Evolutionary conservation across 2,888 invertebrate species (phyloP).

Genomic region (Zaprionus bogoriensis): DNA sequence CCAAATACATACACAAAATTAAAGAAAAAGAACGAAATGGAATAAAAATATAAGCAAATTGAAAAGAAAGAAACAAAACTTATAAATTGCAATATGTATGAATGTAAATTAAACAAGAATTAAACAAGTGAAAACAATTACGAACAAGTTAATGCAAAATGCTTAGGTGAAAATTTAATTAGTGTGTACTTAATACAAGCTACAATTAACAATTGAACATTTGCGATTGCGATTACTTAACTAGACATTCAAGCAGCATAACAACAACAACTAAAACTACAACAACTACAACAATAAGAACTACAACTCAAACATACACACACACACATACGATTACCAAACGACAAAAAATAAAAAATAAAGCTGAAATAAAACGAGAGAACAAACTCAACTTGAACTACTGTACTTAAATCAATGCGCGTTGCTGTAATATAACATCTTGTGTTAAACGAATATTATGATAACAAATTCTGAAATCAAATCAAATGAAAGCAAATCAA

Average conservation of each 20-base stretch:
- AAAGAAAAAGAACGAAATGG: constrained; percentile 11
- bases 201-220: constrained; percentile 57
- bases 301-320: constrained; percentile 29
- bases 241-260: constrained; percentile 61
- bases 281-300: constrained; percentile 9
- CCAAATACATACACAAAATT: constrained; percentile 70
- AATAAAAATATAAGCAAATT: constrained; percentile 29
- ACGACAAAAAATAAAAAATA: constrained; percentile 20
- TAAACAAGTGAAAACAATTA: constrained; percentile 19
- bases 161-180: constrained; percentile 78
- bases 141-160: constrained; percentile 69
- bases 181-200: constrained; percentile 69
- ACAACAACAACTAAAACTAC: constrained; percentile 17
- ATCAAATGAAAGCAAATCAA: constrained; percentile 16
- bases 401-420: constrained; percentile 68
- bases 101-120: constrained; percentile 60
- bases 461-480: constrained; percentile 22
- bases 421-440: constrained; percentile 71
- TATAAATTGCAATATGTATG: constrained; percentile 67
- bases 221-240: constrained; percentile 61
- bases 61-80: constrained; percentile 27
- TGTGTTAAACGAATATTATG: constrained; percentile 46
- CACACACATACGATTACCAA: constrained; percentile 15
- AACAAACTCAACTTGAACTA: constrained; percentile 51
- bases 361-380: constrained; percentile 12